Percentiles rank a stretch among this genome's conserved stretches.
Conservation (phyloP, 2,113 vertebrate species). For the Thinocorus orbignyianus region DNA sequence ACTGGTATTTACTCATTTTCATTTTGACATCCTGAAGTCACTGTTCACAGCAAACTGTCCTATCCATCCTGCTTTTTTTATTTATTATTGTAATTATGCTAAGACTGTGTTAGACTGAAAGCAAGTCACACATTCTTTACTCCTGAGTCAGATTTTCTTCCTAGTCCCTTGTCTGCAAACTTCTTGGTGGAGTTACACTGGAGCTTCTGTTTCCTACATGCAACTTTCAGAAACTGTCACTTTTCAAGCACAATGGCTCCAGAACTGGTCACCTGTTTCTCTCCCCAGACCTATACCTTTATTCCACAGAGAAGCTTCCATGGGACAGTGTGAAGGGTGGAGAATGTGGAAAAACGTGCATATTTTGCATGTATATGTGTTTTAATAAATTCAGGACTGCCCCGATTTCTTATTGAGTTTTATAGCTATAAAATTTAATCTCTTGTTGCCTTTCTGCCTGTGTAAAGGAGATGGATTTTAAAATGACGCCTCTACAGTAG, state of each 20-base stretch:
- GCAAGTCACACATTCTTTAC: neutral
- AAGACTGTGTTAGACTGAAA: neutral
- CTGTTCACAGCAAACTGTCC: neutral
- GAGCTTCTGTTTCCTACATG: neutral
- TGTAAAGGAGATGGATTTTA: neutral
- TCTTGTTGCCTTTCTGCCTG: neutral
- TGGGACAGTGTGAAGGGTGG: neutral
- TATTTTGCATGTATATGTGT: neutral
- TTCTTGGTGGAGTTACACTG: neutral
- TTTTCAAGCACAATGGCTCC: neutral
- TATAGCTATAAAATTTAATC: neutral
- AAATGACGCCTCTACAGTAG: neutral
- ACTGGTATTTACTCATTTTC: neutral
- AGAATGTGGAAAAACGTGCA: neutral
- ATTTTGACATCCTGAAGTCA: neutral
- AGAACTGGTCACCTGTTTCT: neutral
- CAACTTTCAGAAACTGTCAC: neutral
- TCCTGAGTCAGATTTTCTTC: neutral
- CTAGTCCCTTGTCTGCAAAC: neutral
- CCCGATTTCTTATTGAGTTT: neutral
- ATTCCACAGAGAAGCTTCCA: neutral
- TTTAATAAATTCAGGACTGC: neutral
- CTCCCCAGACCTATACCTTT: accelerated
- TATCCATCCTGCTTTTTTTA: neutral
- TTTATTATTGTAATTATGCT: neutral